Conservation (phyloP, 2,797 vertebrate species). For the Thripadectes ignobilis region DNA sequence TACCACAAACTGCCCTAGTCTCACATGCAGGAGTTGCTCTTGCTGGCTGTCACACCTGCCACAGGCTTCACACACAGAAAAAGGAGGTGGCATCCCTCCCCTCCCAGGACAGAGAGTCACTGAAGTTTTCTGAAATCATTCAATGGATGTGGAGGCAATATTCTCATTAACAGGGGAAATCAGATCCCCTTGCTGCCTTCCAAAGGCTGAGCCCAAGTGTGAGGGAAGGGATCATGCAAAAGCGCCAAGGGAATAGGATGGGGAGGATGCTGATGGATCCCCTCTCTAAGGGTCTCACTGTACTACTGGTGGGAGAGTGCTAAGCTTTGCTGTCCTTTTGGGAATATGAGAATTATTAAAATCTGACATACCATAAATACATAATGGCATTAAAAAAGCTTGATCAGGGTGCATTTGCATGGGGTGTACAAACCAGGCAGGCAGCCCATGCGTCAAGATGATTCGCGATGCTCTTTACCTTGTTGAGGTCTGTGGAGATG, state of each 20-base stretch:
- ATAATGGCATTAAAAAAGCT: neutral
- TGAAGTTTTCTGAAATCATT: slow-evolving; percentile 7
- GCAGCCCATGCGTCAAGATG: too few relatives aligned
- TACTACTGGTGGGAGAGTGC: neutral
- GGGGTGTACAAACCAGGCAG: too few relatives aligned
- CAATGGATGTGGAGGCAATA: neutral
- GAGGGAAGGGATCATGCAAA: neutral
- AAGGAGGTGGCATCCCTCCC: neutral
- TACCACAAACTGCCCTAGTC: neutral
- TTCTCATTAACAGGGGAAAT: neutral
- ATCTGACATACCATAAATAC: neutral
- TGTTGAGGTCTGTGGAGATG: neutral
- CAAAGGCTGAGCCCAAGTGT: neutral
- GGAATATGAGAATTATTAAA: neutral
- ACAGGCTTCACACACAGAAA: neutral
- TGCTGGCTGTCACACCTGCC: neutral
- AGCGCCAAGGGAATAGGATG: neutral
- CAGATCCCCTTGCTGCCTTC: neutral
- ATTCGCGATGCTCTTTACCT: neutral
- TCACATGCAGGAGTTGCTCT: neutral
- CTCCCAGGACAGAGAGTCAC: neutral
- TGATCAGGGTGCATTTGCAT: neutral
- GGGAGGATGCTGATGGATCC: neutral
- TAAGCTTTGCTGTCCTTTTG: neutral
- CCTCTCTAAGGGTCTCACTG: neutral